Percentiles rank a stretch among this genome's conserved stretches.
Conservation (phyloP, 2,797 vertebrate genomes). For the Syndactyla subalaris region DNA sequence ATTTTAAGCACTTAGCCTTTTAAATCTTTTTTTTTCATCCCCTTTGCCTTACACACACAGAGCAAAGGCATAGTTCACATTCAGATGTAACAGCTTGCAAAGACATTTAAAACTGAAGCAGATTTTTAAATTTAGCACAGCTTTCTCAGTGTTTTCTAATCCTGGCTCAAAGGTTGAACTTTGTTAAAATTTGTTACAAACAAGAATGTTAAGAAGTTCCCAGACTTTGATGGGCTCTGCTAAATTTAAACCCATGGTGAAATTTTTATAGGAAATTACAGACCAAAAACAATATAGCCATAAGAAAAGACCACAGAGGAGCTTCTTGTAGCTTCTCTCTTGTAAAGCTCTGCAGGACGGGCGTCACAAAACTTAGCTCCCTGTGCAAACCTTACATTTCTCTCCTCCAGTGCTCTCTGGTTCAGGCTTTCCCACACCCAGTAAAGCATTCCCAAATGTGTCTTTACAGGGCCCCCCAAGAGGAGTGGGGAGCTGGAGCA, state of each 20-base stretch:
- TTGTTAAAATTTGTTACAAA: slow-evolving; percentile 34
- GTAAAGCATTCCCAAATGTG: background rate
- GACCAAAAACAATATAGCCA: background rate
- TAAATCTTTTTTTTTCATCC: background rate
- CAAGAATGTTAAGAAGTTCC: slow-evolving; percentile 45
- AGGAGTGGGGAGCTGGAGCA: background rate
- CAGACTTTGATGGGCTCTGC: slow-evolving; percentile 1
- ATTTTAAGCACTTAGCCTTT: slow-evolving; percentile 37
- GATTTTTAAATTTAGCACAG: slow-evolving; percentile 52
- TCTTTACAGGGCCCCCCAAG: background rate
- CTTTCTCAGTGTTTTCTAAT: slow-evolving; percentile 19
- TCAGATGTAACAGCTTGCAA: slow-evolving; percentile 22
- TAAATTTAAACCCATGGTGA: slow-evolving; percentile 49
- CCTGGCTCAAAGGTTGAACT: slow-evolving; percentile 36
- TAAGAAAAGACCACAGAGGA: background rate
- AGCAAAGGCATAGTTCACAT: background rate
- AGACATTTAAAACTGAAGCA: slow-evolving; percentile 23
- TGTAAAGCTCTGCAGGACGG: background rate
- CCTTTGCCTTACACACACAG: background rate
- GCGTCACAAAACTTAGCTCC: background rate
- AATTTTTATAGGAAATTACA: slow-evolving; percentile 24
- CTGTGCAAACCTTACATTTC: background rate
- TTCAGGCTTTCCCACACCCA: background rate
- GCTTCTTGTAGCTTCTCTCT: background rate
- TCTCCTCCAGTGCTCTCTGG: background rate